A percentile compares a stretch with the other conserved stretches of the same genome.
These are phyloP conservation scores for Dermolepida albohirtum DNA, from an alignment of 2,888 invertebrate genomes.

Conservation along the genomic window DNA sequence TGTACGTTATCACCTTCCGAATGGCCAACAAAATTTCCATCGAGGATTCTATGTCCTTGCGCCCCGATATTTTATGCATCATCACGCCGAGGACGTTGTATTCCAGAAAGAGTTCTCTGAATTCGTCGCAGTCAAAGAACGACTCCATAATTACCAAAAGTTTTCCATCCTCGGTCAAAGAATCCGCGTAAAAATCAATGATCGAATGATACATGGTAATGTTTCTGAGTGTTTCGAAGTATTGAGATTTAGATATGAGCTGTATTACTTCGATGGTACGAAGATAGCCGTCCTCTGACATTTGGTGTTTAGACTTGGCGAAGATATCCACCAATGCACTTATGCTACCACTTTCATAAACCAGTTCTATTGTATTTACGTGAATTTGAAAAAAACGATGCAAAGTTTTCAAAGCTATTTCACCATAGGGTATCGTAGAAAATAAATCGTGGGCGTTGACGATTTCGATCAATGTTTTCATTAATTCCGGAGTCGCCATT, in stretches of 20 bases:
- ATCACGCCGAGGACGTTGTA: neutral
- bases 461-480: constrained; percentile 52
- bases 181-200: constrained; percentile 2
- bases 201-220: constrained; percentile 12
- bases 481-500: constrained; percentile 55
- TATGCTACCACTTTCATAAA: constrained; percentile 41
- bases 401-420: constrained; percentile 54
- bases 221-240: neutral
- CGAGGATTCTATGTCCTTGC: constrained; percentile 14
- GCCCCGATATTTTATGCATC: constrained; percentile 10
- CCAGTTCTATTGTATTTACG: constrained; percentile 50
- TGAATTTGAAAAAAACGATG: constrained; percentile 53
- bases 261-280: neutral
- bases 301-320: neutral
- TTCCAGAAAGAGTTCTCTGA: constrained; percentile 17
- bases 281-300: neutral
- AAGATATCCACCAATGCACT: constrained; percentile 12
- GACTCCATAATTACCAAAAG: constrained; percentile 14
- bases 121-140: constrained; percentile 14
- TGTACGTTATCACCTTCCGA: neutral
- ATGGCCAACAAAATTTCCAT: constrained; percentile 10
- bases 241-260: constrained; percentile 38
- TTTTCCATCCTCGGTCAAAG: neutral
- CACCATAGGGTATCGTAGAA: constrained; percentile 51
- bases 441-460: constrained; percentile 46